These are phyloP conservation scores for Megaleporinus macrocephalus DNA, from an alignment of 2,113 vertebrate species.

Conservation along the genomic window DNA sequence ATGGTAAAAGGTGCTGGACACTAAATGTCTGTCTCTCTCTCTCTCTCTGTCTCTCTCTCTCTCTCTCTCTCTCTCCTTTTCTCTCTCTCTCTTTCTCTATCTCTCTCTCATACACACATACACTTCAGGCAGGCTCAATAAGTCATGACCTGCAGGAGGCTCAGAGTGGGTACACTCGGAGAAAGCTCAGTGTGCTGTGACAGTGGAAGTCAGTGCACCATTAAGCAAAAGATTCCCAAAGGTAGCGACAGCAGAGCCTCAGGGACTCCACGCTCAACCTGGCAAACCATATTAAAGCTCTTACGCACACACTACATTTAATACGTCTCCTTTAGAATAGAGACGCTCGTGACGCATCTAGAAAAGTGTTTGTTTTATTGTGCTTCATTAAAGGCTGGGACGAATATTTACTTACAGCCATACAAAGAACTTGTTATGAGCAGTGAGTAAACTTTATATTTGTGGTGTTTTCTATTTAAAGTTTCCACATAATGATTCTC, in stretches of 20 bases:
- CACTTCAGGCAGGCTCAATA: no score
- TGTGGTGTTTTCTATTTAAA: no score
- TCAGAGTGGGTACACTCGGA: conserved; percentile 63
- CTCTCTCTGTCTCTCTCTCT: no score
- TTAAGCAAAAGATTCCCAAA: conserved; percentile 71
- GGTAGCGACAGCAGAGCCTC: conserved; percentile 35
- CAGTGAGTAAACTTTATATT: no score
- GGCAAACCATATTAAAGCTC: conserved; percentile 58
- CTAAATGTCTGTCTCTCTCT: no score
- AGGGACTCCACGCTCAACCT: conserved; percentile 53
- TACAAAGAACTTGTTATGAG: no score
- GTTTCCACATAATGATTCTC: no score
- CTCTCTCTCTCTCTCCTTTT: no score
- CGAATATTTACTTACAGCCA: not conserved
- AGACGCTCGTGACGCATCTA: not conserved
- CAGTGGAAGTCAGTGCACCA: conserved; percentile 69
- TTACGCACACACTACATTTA: not conserved
- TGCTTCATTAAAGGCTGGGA: not conserved
- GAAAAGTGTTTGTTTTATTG: not conserved
- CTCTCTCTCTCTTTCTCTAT: not conserved
- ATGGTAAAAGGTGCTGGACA: no score
- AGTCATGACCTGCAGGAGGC: conserved; percentile 73
- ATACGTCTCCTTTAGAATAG: not conserved
- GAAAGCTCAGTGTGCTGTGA: conserved; percentile 71
- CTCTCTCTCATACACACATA: no score